Percentiles rank a stretch among this genome's conserved stretches.
Conservation (phyloP, 2,113 vertebrate species). For the Microtus ochrogaster region DNA sequence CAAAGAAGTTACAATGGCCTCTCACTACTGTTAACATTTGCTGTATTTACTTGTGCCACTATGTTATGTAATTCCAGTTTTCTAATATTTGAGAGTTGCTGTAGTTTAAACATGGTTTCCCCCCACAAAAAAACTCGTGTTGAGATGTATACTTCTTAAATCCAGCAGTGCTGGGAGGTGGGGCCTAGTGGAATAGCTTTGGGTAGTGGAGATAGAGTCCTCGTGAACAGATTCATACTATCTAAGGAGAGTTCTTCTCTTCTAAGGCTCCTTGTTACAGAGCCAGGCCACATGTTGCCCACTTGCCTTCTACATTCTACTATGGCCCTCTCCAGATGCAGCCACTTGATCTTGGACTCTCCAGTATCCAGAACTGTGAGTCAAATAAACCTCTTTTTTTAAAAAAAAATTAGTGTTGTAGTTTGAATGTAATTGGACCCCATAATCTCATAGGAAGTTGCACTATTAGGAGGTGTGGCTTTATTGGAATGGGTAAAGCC, state of each 20-base stretch:
- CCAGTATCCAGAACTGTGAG: background rate
- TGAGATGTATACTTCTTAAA: background rate
- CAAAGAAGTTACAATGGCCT: no score
- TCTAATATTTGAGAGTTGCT: background rate
- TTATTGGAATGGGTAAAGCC: background rate
- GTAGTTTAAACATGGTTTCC: background rate
- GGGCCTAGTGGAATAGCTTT: background rate
- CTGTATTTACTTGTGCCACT: no score
- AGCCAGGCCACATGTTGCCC: background rate
- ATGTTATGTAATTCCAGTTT: background rate
- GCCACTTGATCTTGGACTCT: background rate
- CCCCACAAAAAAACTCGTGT: background rate
- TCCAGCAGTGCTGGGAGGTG: background rate
- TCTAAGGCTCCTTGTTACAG: background rate
- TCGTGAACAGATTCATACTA: background rate
- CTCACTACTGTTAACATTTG: no score
- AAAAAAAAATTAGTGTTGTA: background rate
- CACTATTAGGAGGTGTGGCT: background rate
- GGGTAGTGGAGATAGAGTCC: background rate
- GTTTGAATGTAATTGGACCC: background rate
- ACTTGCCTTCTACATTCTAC: background rate
- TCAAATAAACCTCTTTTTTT: background rate
- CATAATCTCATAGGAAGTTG: background rate
- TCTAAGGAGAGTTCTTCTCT: background rate
- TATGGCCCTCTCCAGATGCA: background rate